Percentiles rank a stretch among this genome's conserved stretches.
Evolutionary conservation across 2,797 vertebrate genomes (phyloP).

Genomic region (Halcyon badia): DNA sequence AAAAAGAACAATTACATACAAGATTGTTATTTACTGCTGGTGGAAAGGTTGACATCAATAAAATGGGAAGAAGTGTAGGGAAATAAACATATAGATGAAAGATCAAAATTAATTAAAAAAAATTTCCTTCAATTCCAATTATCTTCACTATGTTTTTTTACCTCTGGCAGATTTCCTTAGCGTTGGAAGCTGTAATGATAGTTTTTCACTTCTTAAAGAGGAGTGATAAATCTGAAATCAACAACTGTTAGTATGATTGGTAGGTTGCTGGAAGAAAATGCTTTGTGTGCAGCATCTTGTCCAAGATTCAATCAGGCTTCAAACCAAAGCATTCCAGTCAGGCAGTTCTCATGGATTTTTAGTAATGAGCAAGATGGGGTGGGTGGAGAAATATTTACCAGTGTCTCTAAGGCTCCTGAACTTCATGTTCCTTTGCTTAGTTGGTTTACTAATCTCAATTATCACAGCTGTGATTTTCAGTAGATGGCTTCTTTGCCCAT

Average conservation of each 20-base stretch:
- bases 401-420: conserved; percentile 62
- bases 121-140: conserved; percentile 29
- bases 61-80: background rate
- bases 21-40: background rate
- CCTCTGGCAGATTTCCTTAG: conserved; percentile 67
- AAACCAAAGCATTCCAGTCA: conserved; percentile 77
- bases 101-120: conserved; percentile 3
- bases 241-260: conserved; percentile 75
- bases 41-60: background rate
- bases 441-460: conserved; percentile 33
- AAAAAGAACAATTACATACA: background rate
- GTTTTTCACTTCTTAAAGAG: conserved; percentile 68
- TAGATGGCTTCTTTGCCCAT: background rate
- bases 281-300: conserved; percentile 62
- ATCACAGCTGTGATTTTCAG: background rate
- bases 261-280: conserved; percentile 68
- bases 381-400: conserved; percentile 70
- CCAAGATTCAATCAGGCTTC: conserved; percentile 78
- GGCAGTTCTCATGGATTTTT: conserved; percentile 73
- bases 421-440: conserved; percentile 24
- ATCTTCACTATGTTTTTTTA: conserved; percentile 42
- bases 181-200: conserved; percentile 37
- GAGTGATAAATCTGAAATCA: conserved; percentile 78
- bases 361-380: conserved; percentile 66
- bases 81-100: background rate